A percentile compares a stretch with the other conserved stretches of the same genome.
These are phyloP conservation scores for Distichodus sexfasciatus DNA, from an alignment of 2,797 vertebrate genomes.

Conservation along the genomic window DNA sequence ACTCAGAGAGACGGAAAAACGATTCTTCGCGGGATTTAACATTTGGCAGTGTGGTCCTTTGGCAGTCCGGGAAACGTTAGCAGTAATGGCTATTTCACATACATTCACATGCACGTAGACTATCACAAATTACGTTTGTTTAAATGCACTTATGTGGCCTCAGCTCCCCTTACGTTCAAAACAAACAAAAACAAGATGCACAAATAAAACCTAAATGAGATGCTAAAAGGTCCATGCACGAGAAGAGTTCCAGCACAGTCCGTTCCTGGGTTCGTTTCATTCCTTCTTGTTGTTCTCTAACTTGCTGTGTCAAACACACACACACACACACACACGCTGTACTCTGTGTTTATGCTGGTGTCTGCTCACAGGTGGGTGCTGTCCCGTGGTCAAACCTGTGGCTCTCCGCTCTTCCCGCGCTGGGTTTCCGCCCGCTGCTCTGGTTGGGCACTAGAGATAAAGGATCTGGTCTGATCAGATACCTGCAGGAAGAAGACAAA, in stretches of 20 bases:
- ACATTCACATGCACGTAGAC: slow-evolving; percentile 72
- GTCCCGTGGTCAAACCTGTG: slow-evolving; percentile 75
- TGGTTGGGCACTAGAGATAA: slow-evolving; percentile 77
- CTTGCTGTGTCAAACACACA: background rate
- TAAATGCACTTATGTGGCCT: slow-evolving; percentile 78
- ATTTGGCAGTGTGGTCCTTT: slow-evolving; percentile 61
- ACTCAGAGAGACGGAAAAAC: slow-evolving; percentile 35
- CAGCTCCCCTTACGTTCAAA: slow-evolving; percentile 55
- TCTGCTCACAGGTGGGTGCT: slow-evolving; percentile 78
- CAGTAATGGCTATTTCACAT: slow-evolving; percentile 65
- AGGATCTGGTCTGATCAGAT: slow-evolving; percentile 79
- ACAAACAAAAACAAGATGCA: slow-evolving; percentile 58
- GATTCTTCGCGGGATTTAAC: slow-evolving; percentile 36
- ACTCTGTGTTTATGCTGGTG: slow-evolving; percentile 2
- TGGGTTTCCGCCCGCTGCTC: slow-evolving; percentile 71
- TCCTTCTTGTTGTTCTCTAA: background rate
- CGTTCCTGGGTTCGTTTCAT: slow-evolving; percentile 19
- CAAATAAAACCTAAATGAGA: slow-evolving; percentile 63
- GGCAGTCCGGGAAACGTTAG: slow-evolving; percentile 59
- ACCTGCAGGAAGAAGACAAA: slow-evolving; percentile 5
- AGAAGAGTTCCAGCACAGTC: slow-evolving; percentile 33
- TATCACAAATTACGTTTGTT: slow-evolving; percentile 64
- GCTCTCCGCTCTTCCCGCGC: slow-evolving; percentile 68
- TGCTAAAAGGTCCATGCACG: slow-evolving; percentile 66
- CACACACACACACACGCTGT: background rate